Conservation (phyloP, 2,113 vertebrate genomes). For the Crypturellus undulatus region DNA sequence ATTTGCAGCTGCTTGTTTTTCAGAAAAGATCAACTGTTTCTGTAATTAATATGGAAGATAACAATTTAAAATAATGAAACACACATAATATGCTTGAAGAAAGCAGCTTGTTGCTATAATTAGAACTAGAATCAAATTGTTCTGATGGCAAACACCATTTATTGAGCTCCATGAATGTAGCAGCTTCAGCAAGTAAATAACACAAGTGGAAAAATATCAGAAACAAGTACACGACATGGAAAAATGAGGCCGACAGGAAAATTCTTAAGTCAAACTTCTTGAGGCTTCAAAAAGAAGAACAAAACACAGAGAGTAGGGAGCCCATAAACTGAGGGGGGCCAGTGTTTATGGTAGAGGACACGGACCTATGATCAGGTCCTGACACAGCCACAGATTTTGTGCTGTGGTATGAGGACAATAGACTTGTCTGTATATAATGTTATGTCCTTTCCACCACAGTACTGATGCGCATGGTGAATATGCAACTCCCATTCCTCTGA, state of each 20-base stretch:
- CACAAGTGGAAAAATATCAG: slow-evolving; percentile 48
- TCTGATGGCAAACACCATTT: slow-evolving; percentile 80
- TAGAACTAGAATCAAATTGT: slow-evolving; percentile 80
- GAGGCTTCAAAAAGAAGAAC: not conserved
- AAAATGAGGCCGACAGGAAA: slow-evolving; percentile 9
- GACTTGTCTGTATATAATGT: not conserved
- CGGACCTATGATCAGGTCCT: accelerated
- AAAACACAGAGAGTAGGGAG: not conserved
- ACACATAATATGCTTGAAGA: slow-evolving; percentile 75
- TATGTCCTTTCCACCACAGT: not conserved
- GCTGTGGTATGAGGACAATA: not conserved
- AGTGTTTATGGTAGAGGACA: not conserved
- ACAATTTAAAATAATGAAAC: slow-evolving; percentile 82
- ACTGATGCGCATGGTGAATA: not conserved
- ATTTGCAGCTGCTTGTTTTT: slow-evolving; percentile 76
- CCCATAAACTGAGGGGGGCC: not conserved
- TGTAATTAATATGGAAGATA: slow-evolving; percentile 81
- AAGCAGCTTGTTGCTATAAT: slow-evolving; percentile 82
- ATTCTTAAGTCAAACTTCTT: not conserved
- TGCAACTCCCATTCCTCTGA: not conserved
- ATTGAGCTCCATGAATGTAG: slow-evolving; percentile 68
- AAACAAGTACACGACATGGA: not conserved
- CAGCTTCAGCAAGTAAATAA: slow-evolving; percentile 66
- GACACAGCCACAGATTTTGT: not conserved
- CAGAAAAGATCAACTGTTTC: slow-evolving; percentile 76